Conservation (phyloP, 1,140 invertebrate genomes). For the Drosophila orosa region DNA sequence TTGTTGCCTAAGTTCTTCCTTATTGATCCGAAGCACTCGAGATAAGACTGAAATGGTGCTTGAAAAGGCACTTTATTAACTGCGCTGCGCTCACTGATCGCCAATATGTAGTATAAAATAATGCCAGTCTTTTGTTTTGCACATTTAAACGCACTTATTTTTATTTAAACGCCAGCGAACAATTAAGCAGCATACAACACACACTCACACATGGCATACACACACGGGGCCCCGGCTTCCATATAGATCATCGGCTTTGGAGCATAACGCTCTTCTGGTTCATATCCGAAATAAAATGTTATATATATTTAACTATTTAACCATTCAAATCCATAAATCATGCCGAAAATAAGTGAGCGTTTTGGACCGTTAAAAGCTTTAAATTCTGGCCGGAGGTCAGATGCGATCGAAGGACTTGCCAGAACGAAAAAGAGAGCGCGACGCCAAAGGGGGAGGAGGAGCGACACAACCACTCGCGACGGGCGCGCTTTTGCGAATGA, state of each 20-base stretch:
- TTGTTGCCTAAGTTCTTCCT: conserved; percentile 76
- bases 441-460: conserved; percentile 10
- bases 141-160: conserved; percentile 74
- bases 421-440: background rate
- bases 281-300: conserved; percentile 45
- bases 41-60: conserved; percentile 22
- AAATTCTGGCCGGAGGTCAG: conserved; percentile 46
- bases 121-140: conserved; percentile 66
- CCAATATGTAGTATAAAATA: conserved; percentile 21
- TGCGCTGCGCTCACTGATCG: conserved; percentile 5
- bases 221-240: conserved; percentile 17
- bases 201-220: conserved; percentile 19
- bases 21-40: conserved; percentile 22
- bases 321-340: conserved; percentile 46
- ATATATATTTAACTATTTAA: conserved; percentile 34
- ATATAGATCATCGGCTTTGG: conserved; percentile 60
- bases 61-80: background rate
- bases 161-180: conserved; percentile 59
- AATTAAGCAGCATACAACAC: conserved; percentile 45
- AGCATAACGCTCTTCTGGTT: conserved; percentile 59
- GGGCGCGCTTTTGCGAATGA: conserved; percentile 70
- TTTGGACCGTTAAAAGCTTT: conserved; percentile 10
- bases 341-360: conserved; percentile 15
- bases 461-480: conserved; percentile 45
- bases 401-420: conserved; percentile 29